Evolutionary conservation across 2,888 invertebrate genomes (phyloP), one percentile per base, ranked within the genome.

Genomic region (Hemicrepidius hirtus): DNA sequence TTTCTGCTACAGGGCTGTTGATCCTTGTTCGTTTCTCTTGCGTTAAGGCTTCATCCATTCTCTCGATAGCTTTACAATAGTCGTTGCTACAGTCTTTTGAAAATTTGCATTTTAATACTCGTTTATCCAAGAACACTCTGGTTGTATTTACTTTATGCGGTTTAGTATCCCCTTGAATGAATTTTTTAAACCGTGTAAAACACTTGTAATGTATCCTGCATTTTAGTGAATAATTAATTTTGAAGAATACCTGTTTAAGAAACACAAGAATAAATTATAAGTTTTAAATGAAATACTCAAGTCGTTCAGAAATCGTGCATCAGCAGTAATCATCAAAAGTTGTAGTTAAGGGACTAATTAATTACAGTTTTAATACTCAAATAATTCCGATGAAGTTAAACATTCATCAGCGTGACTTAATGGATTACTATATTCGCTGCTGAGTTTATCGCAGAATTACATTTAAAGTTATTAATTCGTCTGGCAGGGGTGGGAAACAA

Each of bases 341-440:
- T 55, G 68, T 41, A 53, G 60, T 16, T 13, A 63, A 67, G 53
- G 76, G 79, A 79, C 81, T 83, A 83, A 83, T 83, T 84, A 84
- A 83, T 82, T 73, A 80, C 82, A 81, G 80, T 81, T 83, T 83
- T 83, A 82, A 82, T 82, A 83, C 82, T 83, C 82, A 83, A 84
- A 84, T 83, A 84, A 83, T 82, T 79, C 80, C 79, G 81, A 83
- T 83, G 80, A 84, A 84, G 83, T 83, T 83, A 82, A 83, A 83
- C 82, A 84, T 83, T 82, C 82, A 81, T 83, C 83, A 82, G 81
- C 50, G 71, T 71, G 78, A 76, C 77, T 81, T 81, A 81, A 81
- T 81, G 80, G 81, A 81, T 82, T 81, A 80, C 80, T 78, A 80
- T 80, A 78, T 80, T 78, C 77, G 74, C 77, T 68, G 68, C 63